These are phyloP conservation scores for Penelope pileata DNA, from an alignment of 2,113 vertebrate species.

Conservation along the genomic window DNA sequence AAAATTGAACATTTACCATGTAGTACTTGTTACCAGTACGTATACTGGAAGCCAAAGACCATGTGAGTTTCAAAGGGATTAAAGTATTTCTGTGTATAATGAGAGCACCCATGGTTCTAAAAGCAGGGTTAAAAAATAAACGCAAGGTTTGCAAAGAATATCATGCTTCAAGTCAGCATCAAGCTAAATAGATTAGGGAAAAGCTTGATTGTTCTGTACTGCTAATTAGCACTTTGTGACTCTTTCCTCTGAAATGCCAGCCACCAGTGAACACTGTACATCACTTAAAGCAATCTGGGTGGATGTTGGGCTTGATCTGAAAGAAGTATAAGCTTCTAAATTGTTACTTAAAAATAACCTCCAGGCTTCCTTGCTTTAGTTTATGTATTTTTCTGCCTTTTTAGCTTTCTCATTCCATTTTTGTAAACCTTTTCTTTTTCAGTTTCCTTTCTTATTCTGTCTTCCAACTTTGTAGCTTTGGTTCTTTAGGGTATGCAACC, in stretches of 20 bases:
- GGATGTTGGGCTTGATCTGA: not conserved
- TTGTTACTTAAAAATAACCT: not conserved
- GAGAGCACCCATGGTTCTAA: no score
- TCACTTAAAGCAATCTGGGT: not conserved
- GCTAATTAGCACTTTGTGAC: not conserved
- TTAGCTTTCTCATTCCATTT: not conserved
- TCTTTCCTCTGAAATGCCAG: not conserved
- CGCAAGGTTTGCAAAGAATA: not conserved
- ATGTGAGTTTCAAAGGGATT: not conserved
- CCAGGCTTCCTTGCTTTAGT: not conserved
- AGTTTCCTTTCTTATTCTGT: not conserved
- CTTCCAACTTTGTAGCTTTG: not conserved
- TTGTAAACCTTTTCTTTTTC: not conserved
- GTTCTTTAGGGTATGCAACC: not conserved
- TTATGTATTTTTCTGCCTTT: not conserved
- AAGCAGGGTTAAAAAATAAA: not conserved
- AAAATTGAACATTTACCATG: not conserved
- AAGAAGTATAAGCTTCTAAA: not conserved
- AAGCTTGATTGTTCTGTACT: not conserved
- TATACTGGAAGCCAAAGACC: not conserved
- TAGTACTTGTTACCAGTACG: not conserved
- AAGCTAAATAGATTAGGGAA: not conserved
- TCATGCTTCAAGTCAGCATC: not conserved
- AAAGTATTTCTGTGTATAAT: not conserved
- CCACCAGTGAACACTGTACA: accelerated